A percentile compares a stretch with the other conserved stretches of the same genome.
These are phyloP conservation scores for Rhabdomys dilectus DNA, from an alignment of 2,113 vertebrate genomes.

Conservation along the genomic window DNA sequence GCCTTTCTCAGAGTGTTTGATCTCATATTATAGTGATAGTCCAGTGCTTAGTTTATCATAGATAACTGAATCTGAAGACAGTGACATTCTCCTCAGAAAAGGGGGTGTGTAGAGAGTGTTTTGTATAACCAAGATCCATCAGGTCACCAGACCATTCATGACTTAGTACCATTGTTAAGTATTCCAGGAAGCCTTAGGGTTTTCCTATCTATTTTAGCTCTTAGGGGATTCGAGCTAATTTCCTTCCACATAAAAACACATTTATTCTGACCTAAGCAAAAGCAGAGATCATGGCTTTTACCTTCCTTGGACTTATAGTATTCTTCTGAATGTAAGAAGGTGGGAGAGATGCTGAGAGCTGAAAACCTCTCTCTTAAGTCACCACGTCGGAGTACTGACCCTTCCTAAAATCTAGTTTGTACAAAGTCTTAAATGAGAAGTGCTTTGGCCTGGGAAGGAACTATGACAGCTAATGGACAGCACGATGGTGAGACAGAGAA, in stretches of 20 bases:
- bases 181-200: background rate
- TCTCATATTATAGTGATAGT: background rate
- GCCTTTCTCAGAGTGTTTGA: background rate
- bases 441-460: background rate
- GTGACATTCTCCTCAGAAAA: background rate
- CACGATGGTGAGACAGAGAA: background rate
- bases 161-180: conserved; percentile 17
- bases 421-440: background rate
- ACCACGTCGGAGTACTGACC: background rate
- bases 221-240: conserved; percentile 5
- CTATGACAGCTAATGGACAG: too few species aligned
- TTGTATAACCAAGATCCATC: conserved; percentile 6
- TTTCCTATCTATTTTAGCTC: background rate
- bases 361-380: background rate
- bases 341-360: background rate
- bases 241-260: conserved; percentile 39
- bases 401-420: background rate
- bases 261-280: background rate
- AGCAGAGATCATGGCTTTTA: background rate
- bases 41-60: background rate
- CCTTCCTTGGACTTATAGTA: background rate
- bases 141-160: background rate
- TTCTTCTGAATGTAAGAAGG: conserved; percentile 6
- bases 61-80: background rate
- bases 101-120: background rate